Conservation (phyloP, 2,113 vertebrate species). For the Zootoca vivipara region DNA sequence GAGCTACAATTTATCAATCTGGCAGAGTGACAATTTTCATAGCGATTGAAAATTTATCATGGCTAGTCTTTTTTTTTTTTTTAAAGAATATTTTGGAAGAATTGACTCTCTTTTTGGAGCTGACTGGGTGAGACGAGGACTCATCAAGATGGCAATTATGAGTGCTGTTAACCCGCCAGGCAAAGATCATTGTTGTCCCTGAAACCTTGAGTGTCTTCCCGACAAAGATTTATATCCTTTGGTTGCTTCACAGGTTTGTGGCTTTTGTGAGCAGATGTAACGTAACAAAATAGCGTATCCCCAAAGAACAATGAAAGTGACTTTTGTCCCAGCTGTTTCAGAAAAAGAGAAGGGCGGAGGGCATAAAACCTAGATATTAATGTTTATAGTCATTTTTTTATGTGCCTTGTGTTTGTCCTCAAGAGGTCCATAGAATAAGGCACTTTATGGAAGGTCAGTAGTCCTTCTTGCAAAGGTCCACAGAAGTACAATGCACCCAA, state of each 20-base stretch:
- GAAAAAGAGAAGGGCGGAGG: neutral
- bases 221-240: slow-evolving; percentile 67
- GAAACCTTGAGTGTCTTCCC: slow-evolving; percentile 42
- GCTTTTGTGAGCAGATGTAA: slow-evolving; percentile 65
- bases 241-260: neutral
- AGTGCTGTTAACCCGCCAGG: slow-evolving; percentile 64
- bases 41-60: slow-evolving; percentile 69
- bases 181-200: slow-evolving; percentile 66
- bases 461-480: neutral
- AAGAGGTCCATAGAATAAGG: slow-evolving; percentile 4
- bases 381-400: slow-evolving; percentile 47
- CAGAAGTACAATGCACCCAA: slow-evolving; percentile 19
- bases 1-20: slow-evolving; percentile 73
- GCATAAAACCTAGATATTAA: slow-evolving; percentile 43
- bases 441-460: neutral
- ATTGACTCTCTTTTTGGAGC: slow-evolving; percentile 62
- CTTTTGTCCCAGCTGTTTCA: slow-evolving; percentile 58
- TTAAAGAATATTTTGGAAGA: slow-evolving; percentile 38
- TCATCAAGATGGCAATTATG: slow-evolving; percentile 71
- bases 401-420: slow-evolving; percentile 8
- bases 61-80: slow-evolving; percentile 51
- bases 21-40: slow-evolving; percentile 73
- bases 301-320: slow-evolving; percentile 45
- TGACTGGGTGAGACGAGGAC: slow-evolving; percentile 51
- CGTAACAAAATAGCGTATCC: slow-evolving; percentile 52